These are phyloP conservation scores for Drosophila siamana DNA, from an alignment of 2,888 invertebrate species.

Conservation along the genomic window DNA sequence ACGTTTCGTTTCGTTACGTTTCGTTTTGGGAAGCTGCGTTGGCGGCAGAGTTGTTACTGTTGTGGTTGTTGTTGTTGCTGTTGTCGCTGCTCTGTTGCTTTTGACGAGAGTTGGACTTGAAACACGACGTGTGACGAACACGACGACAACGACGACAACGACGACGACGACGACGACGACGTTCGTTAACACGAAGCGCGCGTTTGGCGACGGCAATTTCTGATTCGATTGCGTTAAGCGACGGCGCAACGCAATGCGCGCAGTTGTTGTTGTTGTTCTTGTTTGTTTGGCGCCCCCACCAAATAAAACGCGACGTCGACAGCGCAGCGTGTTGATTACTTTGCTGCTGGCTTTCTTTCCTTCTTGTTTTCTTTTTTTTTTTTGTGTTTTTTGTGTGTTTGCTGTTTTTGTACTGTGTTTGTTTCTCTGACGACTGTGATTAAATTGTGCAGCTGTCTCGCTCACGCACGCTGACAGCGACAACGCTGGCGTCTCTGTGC, in stretches of 20 bases:
- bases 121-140: slow-evolving; percentile 57
- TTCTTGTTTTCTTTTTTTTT: slow-evolving; percentile 14
- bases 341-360: slow-evolving; percentile 34
- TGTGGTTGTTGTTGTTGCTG: slow-evolving; percentile 34
- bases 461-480: slow-evolving; percentile 62
- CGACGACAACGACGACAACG: slow-evolving; percentile 45
- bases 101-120: slow-evolving; percentile 68
- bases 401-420: background rate
- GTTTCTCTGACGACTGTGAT: slow-evolving; percentile 57
- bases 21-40: slow-evolving; percentile 63
- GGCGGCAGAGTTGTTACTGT: slow-evolving; percentile 30
- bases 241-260: slow-evolving; percentile 76
- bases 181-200: slow-evolving; percentile 72
- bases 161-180: slow-evolving; percentile 47
- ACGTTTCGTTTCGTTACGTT: slow-evolving; percentile 71
- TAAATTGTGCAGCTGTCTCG: slow-evolving; percentile 62
- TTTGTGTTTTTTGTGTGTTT: background rate
- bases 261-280: slow-evolving; percentile 28
- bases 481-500: slow-evolving; percentile 51
- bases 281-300: slow-evolving; percentile 55
- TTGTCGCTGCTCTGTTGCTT: slow-evolving; percentile 24
- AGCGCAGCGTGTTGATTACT: slow-evolving; percentile 74
- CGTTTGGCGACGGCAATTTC: slow-evolving; percentile 80
- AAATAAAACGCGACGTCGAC: slow-evolving; percentile 63
- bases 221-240: slow-evolving; percentile 80